phyloP scores from a whole-genome alignment of 2,888 invertebrate species.

The Lepidocyrtinus sp. region DNA sequence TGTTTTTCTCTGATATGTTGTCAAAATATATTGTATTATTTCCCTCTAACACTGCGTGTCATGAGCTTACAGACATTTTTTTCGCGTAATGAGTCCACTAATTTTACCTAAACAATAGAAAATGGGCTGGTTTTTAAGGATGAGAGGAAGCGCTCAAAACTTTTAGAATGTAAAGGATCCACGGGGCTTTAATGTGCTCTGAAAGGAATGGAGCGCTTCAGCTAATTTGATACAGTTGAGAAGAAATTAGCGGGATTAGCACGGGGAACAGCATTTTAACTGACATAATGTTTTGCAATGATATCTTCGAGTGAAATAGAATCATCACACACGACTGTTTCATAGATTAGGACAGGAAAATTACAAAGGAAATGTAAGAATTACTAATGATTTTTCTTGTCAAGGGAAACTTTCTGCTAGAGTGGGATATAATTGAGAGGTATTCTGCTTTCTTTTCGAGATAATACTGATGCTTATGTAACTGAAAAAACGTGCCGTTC shows the following conservation, averaged over 20 bases:
- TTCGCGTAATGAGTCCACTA: conserved; percentile 39
- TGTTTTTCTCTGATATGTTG: conserved; percentile 7
- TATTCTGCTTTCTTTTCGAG: conserved; percentile 5
- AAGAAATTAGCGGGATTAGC: conserved; percentile 36
- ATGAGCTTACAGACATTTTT: conserved; percentile 22
- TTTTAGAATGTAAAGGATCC: not conserved
- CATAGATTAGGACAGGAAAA: conserved; percentile 34
- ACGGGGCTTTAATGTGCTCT: conserved; percentile 16
- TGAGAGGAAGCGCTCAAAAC: conserved; percentile 2
- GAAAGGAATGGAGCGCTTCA: conserved; percentile 23
- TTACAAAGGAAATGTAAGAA: conserved; percentile 39
- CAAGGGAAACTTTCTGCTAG: conserved; percentile 13
- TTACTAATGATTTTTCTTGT: conserved; percentile 39
- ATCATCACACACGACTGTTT: not conserved
- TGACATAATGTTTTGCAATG: not conserved
- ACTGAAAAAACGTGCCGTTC: conserved; percentile 22
- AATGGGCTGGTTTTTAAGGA: conserved; percentile 29
- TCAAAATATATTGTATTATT: conserved; percentile 6
- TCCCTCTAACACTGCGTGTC: conserved; percentile 8
- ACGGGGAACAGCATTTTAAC: not conserved
- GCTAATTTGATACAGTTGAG: conserved; percentile 23
- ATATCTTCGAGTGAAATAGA: not conserved
- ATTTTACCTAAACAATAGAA: conserved; percentile 38
- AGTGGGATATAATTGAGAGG: not conserved
- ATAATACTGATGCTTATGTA: not conserved